Evolutionary conservation across 2,888 invertebrate genomes (phyloP).

Genomic region (Beris morrisii): DNA sequence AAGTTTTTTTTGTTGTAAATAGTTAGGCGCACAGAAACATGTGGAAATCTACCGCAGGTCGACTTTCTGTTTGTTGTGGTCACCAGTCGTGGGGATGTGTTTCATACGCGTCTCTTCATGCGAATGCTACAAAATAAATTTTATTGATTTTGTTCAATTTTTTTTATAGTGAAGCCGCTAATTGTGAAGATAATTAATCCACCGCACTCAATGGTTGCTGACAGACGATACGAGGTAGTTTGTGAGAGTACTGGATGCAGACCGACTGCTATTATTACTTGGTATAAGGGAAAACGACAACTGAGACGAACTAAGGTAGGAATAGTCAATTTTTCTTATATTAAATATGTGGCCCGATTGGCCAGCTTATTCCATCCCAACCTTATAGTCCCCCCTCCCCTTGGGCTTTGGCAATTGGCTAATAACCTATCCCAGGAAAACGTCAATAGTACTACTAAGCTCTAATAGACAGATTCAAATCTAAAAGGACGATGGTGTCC

Average conservation of each 20-base stretch:
- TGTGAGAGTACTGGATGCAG: constrained; percentile 85
- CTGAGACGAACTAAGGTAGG: constrained; percentile 76
- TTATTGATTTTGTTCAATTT: constrained; percentile 17
- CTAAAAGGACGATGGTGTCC: no score
- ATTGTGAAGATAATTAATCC: constrained; percentile 75
- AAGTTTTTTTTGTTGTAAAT: constrained; percentile 57
- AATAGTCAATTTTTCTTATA: no score
- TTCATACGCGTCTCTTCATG: not conserved
- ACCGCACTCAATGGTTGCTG: constrained; percentile 73
- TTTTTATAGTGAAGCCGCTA: constrained; percentile 72
- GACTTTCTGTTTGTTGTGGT: no score
- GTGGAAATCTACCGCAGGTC: not conserved
- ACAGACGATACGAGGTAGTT: constrained; percentile 78
- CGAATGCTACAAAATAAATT: not conserved
- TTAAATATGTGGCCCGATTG: no score
- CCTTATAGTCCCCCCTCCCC: no score
- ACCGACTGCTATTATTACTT: constrained; percentile 82
- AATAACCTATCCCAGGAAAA: no score
- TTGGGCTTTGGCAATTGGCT: no score
- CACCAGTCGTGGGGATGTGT: no score
- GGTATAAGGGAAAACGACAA: constrained; percentile 86
- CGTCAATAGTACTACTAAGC: no score
- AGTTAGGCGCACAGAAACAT: not conserved
- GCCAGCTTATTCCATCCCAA: no score
- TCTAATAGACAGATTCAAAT: no score